Evolutionary conservation across 1,140 invertebrate genomes (phyloP), one percentile per base, ranked within the genome.

Genomic region (Oedothorax gibbosus): DNA sequence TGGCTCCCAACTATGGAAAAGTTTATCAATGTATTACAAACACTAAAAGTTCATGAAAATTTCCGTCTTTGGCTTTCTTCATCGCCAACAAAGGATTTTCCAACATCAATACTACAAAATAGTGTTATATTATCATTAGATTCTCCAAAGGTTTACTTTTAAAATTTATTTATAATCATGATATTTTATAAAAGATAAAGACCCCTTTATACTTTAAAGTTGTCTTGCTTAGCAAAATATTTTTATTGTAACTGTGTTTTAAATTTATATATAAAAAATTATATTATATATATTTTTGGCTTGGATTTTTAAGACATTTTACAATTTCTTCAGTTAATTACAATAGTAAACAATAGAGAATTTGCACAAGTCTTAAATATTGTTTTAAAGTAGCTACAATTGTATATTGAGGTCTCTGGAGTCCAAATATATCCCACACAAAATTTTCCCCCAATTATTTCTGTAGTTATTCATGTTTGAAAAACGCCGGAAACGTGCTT

Each of bases 1-100:
- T 85, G 73, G 73, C 9, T 85, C 3, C 83, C 75, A 54, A 64
- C 64, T 53, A 54, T 85, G 11, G 83, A 85, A 71, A 85, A 85
- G 18, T 77, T 78, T 20, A 51, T 78, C 3, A 54, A 57, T 35
- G 56, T n/a, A 15, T 56, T 85, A 10, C 20, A 64, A 21, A 21
- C 49, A 15, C 54, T 77, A 11, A 85, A 78, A 85, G 66, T 64
- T n/a, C 73, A 85, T 85, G 49, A 57, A 51, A 71, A 85, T 57
- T 85, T 85, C 71, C 73, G 83, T 7, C 50, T 85, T 0, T 85
- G 73, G 73, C 49, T 85, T 0, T 49, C 64, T 49, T 71, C 66
- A n/a, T 12, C 35, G 15, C 75, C 83, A 12, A 62, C 21, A 9
- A 35, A 49, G 2, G 7, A 10, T 6, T 78, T 85, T n/a, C 83